These are phyloP conservation scores for Ectemnius continuus DNA, from an alignment of 2,888 invertebrate genomes.

Conservation along the genomic window DNA sequence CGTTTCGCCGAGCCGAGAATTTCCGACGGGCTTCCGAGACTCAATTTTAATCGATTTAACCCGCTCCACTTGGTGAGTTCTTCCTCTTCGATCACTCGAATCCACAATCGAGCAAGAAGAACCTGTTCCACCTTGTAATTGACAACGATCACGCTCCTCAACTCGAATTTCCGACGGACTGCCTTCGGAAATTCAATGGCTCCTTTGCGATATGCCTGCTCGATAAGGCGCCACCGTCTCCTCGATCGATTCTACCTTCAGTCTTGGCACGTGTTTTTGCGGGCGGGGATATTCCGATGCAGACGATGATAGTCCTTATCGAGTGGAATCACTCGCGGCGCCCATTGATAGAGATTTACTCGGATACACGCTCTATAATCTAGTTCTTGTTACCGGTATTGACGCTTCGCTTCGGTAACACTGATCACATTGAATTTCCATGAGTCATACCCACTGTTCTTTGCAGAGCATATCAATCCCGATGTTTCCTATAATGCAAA, in stretches of 20 bases:
- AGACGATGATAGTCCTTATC: slow-evolving; percentile 15
- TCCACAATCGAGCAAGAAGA: slow-evolving; percentile 8
- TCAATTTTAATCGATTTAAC: slow-evolving; percentile 48
- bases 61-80: slow-evolving; percentile 6
- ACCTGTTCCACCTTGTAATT: slow-evolving; percentile 19
- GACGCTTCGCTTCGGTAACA: too few relatives aligned
- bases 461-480: too few relatives aligned
- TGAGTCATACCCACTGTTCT: too few relatives aligned
- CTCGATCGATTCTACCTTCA: slow-evolving; percentile 18
- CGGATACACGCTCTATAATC: neutral
- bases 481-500: too few relatives aligned
- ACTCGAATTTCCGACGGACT: neutral
- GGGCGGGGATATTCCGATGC: slow-evolving; percentile 17
- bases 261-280: slow-evolving; percentile 17
- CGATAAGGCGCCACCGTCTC: slow-evolving; percentile 20
- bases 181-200: slow-evolving; percentile 11
- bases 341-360: slow-evolving; percentile 16
- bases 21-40: neutral
- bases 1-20: slow-evolving; percentile 4
- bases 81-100: slow-evolving; percentile 17
- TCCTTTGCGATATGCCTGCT: slow-evolving; percentile 13
- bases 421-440: too few relatives aligned
- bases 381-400: too few relatives aligned
- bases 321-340: slow-evolving; percentile 4
- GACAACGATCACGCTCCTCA: slow-evolving; percentile 35